Evolutionary conservation across 2,797 vertebrate genomes (phyloP).

Genomic region (Oophaga sylvatica): DNA sequence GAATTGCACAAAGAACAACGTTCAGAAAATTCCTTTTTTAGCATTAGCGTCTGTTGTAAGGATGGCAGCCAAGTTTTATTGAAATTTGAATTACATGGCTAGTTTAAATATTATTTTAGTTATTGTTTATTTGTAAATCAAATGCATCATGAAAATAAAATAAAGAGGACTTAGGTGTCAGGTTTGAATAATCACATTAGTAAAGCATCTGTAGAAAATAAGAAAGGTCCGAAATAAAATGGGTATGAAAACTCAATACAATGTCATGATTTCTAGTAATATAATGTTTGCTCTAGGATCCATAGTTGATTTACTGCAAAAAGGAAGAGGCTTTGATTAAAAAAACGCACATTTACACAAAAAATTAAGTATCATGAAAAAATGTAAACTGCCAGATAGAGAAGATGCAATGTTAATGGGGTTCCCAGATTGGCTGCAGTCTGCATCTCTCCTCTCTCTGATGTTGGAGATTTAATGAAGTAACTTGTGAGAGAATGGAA

Average conservation of each 20-base stretch:
- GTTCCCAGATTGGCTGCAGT: constrained; percentile 71
- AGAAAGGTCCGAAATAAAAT: not conserved
- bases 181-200: not conserved
- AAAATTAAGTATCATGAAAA: not conserved
- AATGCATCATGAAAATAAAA: not conserved
- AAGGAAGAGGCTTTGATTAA: not conserved
- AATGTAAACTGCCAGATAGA: not conserved
- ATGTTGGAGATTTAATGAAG: constrained; percentile 84
- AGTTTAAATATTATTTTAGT: constrained; percentile 8
- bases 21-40: constrained; percentile 47
- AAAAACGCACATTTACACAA: not conserved
- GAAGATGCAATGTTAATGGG: constrained; percentile 53
- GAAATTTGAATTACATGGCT: not conserved
- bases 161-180: not conserved
- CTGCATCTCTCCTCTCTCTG: constrained; percentile 74
- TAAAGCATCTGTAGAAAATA: not conserved
- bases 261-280: not conserved
- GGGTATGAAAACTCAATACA: not conserved
- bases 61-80: constrained; percentile 42
- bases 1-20: constrained; percentile 31
- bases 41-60: constrained; percentile 47
- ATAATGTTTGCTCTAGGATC: not conserved
- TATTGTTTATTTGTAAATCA: not conserved
- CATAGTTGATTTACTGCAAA: not conserved
- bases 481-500: constrained; percentile 79